A percentile compares a stretch with the other conserved stretches of the same genome.
Conservation (phyloP, 2,797 vertebrate genomes). For the Gallinago nigripennis region DNA sequence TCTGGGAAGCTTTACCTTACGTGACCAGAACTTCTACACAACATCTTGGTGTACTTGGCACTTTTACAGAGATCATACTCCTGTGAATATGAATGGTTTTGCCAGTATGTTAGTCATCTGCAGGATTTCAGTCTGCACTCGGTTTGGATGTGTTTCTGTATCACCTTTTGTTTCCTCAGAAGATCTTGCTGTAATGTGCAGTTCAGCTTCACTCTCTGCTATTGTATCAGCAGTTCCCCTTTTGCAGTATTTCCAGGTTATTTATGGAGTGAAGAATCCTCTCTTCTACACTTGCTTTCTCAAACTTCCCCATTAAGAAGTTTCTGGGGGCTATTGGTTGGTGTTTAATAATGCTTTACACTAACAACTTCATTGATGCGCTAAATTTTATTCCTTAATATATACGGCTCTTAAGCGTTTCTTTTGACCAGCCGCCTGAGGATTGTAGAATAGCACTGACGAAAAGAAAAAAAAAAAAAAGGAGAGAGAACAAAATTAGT, state of each 20-base stretch:
- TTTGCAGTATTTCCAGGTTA: not conserved
- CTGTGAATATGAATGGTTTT: slow-evolving; percentile 33
- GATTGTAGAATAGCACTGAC: not conserved
- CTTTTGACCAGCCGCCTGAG: not conserved
- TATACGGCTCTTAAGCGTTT: not conserved
- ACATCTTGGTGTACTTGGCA: not conserved
- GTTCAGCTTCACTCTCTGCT: not conserved
- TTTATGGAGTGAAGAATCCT: not conserved
- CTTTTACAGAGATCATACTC: slow-evolving; percentile 33
- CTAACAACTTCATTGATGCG: not conserved
- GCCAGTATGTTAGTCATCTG: slow-evolving; percentile 20
- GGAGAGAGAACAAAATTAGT: not conserved
- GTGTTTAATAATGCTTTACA: not conserved
- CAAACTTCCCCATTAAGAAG: not conserved
- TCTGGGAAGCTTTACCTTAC: slow-evolving; percentile 57
- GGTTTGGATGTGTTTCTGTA: not conserved
- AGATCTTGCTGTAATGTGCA: not conserved
- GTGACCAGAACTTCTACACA: slow-evolving; percentile 42
- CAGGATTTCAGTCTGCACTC: slow-evolving; percentile 1
- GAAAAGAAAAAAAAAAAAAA: not conserved
- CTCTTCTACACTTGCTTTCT: not conserved
- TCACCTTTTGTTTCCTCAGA: slow-evolving; percentile 29
- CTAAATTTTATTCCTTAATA: not conserved
- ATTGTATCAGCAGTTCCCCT: not conserved
- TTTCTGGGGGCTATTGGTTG: not conserved